Evolutionary conservation across 2,797 vertebrate species (phyloP), one percentile per base, ranked within the genome.

Genomic region (Iguana delicatissima): DNA sequence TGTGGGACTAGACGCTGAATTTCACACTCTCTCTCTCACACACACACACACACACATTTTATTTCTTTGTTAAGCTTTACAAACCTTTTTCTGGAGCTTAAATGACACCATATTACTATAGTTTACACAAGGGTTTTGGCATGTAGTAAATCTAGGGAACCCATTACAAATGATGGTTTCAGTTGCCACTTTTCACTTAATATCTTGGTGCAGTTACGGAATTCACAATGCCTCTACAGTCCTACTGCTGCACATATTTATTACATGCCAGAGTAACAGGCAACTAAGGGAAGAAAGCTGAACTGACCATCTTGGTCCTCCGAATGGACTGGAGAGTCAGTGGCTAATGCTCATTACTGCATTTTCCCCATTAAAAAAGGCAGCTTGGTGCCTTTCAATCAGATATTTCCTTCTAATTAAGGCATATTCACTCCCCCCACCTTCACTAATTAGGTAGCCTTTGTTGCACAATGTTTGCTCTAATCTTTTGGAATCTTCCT

Each of bases 381-480:
- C 92, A 93, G 80, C 80, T 92, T 94, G 52, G 87, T 52, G 86
- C 96, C 97, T 96, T 95, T 98, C 97, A 96, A 96, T 97, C 97
- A 96, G 93, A 92, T 85, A 94, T 94, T 96, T 95, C 94, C 94
- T 96, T 94, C 95, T 97, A 96, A 97, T 98, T 98, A 97, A 96
- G 95, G 94, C 96, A 96, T 96, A 97, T 97, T 97, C 97, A 96
- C 90, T 90, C n/a, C 59, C 72, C 38, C 52, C 67, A 69, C 0
- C 4, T 32, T 69, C 29, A 92, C 96, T 98, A 98, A 98, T 98
- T 98, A 98, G 96, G 96, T 97, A 97, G 97, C 97, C 96, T 97
- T 97, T 97, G 97, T 98, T 98, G 96, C 96, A 96, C 96, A 96
- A 96, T 97, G 97, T 98, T 98, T 98, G 97, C 97, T 96, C 96